A percentile compares a stretch with the other conserved stretches of the same genome.
Evolutionary conservation across 2,797 vertebrate genomes (phyloP).

Genomic region (Nannoperca obscura): DNA sequence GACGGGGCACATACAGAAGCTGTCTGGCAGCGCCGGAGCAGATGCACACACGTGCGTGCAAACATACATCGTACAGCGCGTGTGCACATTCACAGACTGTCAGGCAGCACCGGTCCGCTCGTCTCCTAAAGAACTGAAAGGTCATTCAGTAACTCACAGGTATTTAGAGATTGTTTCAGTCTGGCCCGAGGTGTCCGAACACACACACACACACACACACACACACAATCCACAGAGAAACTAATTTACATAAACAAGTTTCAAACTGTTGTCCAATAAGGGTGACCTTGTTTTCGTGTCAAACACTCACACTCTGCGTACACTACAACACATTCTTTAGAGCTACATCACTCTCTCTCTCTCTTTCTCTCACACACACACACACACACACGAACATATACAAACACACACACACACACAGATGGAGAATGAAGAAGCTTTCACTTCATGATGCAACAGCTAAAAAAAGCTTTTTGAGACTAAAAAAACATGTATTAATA

Average conservation of each 20-base stretch:
- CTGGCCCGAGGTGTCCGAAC: conserved; percentile 36
- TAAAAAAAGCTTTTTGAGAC: conserved; percentile 24
- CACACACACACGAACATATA: background rate
- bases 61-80: conserved; percentile 62
- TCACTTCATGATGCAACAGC: conserved; percentile 41
- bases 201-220: conserved; percentile 31
- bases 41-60: conserved; percentile 67
- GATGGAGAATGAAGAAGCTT: conserved; percentile 41
- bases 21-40: conserved; percentile 51
- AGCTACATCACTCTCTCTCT: conserved; percentile 5
- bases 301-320: conserved; percentile 20
- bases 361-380: background rate
- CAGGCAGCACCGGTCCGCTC: conserved; percentile 58
- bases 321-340: conserved; percentile 20
- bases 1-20: conserved; percentile 61
- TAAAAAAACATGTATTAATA: conserved; percentile 6
- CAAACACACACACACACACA: conserved; percentile 14
- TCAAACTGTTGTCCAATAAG: conserved; percentile 40
- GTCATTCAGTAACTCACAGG: conserved; percentile 57
- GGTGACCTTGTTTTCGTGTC: conserved; percentile 46
- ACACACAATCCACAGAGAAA: conserved; percentile 30
- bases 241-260: conserved; percentile 47
- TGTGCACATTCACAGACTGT: conserved; percentile 62
- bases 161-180: conserved; percentile 49
- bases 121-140: conserved; percentile 53